Base-by-base conservation (phyloP, 2,797 vertebrate genomes). In the Leptoclinus maculatus region DNA sequence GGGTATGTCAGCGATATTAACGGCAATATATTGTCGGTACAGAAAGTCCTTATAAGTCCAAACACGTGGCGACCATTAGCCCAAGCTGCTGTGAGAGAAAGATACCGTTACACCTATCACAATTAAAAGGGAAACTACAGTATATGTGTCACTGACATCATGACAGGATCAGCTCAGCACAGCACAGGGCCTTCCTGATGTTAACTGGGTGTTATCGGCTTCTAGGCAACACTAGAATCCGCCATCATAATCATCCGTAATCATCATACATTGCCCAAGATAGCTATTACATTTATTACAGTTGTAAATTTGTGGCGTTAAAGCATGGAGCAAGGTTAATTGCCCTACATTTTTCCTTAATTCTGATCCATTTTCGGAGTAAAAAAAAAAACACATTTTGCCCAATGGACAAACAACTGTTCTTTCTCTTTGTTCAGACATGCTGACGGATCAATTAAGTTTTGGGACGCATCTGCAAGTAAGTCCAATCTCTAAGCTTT, bases 401-500 rank as follows among this genome's bases (percentile, higher is more conserved):
- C 19, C 3, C 21, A 36, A 53, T 47, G 17, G 14, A 58, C 1
- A 59, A 47, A 79, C 12, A 10, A 39, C 53, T 23, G 4, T 39
- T 43, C 1, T 71, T 74, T 88, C 21, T 83, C 69, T 85, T 76
- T 84, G n/a, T 86, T 39, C 79, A 99, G 98, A 91, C 98, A 99
- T 88, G 98, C 98, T 86, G 98, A 99, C 72, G 98, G 98, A 93
- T 97, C 98, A 71, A 94, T 99, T 84, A 99, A 99, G 91, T 99
- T 99, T 95, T 99, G 98, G 98, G 98, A 99, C 83, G 98, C 97
- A 83, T 98, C 98, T 92, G 98, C 98, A 92, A 98, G 98, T 99
- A 97, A 97, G 98, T 97, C 87, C 81, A 53, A 66, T 67, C n/a
- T 63, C 19, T 49, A 34, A 56, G 11, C 2, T 8, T 25, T 36